phyloP scores from a whole-genome alignment of 2,113 vertebrate species.

The Crotalus helleri region DNA sequence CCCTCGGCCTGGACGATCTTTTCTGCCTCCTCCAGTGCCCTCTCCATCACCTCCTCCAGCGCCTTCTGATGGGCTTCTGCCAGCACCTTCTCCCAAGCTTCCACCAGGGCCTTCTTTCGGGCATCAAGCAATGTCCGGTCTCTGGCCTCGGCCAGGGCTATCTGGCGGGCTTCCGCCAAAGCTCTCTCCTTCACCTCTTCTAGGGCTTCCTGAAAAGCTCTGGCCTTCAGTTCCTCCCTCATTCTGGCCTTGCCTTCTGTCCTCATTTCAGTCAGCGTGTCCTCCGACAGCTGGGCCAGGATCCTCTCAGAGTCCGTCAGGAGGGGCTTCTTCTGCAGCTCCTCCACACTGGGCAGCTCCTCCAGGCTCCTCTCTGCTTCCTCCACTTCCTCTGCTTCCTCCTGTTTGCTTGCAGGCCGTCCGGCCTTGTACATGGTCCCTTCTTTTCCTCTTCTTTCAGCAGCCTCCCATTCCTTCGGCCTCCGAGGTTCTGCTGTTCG shows the following conservation, averaged over 20 bases:
- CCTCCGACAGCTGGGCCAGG: not conserved
- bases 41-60: not conserved
- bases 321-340: not conserved
- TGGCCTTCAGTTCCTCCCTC: not conserved
- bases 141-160: not conserved
- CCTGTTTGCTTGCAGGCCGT: not conserved
- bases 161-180: not conserved
- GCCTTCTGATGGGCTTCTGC: not conserved
- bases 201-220: not conserved
- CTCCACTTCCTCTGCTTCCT: not conserved
- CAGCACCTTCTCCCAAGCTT: not conserved
- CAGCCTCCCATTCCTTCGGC: accelerated
- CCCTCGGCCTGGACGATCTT: not conserved
- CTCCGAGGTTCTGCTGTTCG: not conserved
- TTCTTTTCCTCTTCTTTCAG: not conserved
- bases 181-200: not conserved
- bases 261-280: not conserved
- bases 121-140: not conserved
- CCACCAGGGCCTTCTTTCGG: not conserved
- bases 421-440: accelerated
- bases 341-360: not conserved
- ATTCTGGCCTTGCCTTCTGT: not conserved
- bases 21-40: not conserved
- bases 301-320: not conserved
- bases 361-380: not conserved